Evolutionary conservation across 1,140 invertebrate species (phyloP).

Genomic region (Lucilia sericata): DNA sequence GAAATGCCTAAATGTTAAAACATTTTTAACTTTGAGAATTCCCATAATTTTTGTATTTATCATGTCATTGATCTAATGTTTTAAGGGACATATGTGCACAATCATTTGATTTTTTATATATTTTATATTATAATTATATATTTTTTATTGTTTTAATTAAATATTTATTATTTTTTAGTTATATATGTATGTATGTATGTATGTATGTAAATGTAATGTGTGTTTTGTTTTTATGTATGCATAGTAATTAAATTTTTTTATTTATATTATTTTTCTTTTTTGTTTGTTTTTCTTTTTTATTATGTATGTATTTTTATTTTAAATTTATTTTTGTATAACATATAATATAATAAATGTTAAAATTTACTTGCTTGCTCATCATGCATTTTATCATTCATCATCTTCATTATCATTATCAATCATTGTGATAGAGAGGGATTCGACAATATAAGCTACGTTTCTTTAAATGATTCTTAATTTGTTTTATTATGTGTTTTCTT

Average conservation of each 20-base stretch:
- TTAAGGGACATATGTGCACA: constrained; percentile 2
- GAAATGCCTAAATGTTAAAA: constrained; percentile 13
- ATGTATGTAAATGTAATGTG: constrained; percentile 9
- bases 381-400: constrained; percentile 28
- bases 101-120: neutral
- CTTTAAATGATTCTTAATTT: neutral
- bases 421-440: constrained; percentile 7
- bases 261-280: neutral
- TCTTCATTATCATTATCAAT: neutral
- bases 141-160: constrained; percentile 15
- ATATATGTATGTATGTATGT: neutral
- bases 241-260: constrained; percentile 15
- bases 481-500: neutral
- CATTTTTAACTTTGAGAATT: neutral
- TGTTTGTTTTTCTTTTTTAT: constrained; percentile 3
- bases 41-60: neutral
- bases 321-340: constrained; percentile 5
- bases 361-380: neutral
- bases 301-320: neutral
- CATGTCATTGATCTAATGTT: neutral
- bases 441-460: neutral
- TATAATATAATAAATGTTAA: constrained; percentile 28
- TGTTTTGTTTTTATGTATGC: constrained; percentile 11
- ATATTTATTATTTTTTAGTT: neutral
- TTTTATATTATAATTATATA: neutral